phyloP scores from a whole-genome alignment of 2,797 vertebrate genomes.

The Falco naumanni region DNA sequence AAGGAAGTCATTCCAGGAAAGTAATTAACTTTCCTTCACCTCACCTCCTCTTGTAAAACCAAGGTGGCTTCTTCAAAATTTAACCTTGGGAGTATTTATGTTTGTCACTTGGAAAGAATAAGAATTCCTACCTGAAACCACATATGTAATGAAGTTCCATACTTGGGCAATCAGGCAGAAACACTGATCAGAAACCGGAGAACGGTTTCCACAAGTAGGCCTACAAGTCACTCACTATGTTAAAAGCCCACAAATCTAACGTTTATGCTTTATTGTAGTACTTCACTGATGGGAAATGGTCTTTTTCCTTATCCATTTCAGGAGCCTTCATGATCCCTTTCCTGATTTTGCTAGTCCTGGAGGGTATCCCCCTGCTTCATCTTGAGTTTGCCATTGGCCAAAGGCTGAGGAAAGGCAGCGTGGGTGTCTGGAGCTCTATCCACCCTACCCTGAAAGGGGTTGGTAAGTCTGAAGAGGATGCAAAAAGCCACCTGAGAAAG shows the following conservation, averaged over 20 bases:
- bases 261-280: neutral
- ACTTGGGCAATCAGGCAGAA: neutral
- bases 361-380: constrained; percentile 90
- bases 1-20: neutral
- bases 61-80: neutral
- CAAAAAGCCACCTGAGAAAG: neutral
- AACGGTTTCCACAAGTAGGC: neutral
- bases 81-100: neutral
- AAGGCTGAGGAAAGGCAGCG: constrained; percentile 87
- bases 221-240: neutral
- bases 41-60: neutral
- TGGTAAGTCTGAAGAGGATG: constrained; percentile 79
- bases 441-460: constrained; percentile 88
- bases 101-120: neutral
- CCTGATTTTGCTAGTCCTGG: constrained; percentile 91
- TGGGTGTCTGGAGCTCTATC: constrained; percentile 90
- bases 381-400: constrained; percentile 97
- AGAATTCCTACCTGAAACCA: neutral
- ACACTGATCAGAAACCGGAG: neutral
- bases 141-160: rapidly evolving
- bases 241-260: neutral
- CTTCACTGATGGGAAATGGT: neutral
- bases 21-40: neutral
- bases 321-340: constrained; percentile 98
- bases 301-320: constrained; percentile 50